These are phyloP conservation scores for Xestia sexstrigata DNA, from an alignment of 2,888 invertebrate species.

Conservation along the genomic window DNA sequence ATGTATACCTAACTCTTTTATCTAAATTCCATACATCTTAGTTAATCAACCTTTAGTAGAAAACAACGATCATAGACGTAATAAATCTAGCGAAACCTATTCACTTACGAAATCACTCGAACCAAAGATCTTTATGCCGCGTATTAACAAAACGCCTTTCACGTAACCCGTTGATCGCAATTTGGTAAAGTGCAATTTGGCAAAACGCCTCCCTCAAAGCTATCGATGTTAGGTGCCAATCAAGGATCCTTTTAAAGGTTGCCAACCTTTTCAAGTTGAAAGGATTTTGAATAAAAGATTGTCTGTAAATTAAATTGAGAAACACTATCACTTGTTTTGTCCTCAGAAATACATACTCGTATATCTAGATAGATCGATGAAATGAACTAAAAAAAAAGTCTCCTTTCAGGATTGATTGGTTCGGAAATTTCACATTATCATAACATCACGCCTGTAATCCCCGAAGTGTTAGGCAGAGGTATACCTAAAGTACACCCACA, in stretches of 20 bases:
- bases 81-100: conserved; percentile 31
- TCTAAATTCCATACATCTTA: too few species aligned
- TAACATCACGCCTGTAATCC: too few species aligned
- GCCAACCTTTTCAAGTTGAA: conserved; percentile 56
- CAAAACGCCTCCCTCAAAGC: conserved; percentile 64
- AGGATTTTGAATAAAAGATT: conserved; percentile 39
- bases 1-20: not conserved
- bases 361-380: not conserved
- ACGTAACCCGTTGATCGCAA: conserved; percentile 66
- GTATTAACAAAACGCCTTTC: conserved; percentile 64
- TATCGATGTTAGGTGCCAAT: conserved; percentile 70
- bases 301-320: conserved; percentile 15
- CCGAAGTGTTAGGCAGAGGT: too few species aligned
- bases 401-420: not conserved
- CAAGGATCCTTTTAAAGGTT: conserved; percentile 60
- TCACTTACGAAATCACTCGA: conserved; percentile 43
- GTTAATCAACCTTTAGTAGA: not conserved
- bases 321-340: not conserved
- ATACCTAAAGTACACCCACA: too few species aligned
- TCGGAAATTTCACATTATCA: not conserved
- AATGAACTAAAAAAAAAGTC: not conserved
- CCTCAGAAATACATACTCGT: not conserved
- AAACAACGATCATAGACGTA: conserved; percentile 35
- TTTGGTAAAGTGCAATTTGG: conserved; percentile 76
- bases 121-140: conserved; percentile 31